Evolutionary conservation across 1,140 invertebrate genomes (phyloP).

Genomic region (Drosophila triauraria): DNA sequence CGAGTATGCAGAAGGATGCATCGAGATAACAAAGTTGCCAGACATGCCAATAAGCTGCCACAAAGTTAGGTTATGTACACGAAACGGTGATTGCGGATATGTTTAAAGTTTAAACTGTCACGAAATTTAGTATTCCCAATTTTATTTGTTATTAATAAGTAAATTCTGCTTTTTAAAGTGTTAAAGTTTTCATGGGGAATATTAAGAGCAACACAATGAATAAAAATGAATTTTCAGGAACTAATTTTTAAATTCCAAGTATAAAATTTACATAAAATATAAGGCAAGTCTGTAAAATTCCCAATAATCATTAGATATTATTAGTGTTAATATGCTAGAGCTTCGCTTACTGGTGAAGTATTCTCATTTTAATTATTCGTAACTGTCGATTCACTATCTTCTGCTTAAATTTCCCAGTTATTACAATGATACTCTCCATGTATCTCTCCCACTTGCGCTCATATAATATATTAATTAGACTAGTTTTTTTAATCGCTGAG

Average conservation of each 20-base stretch:
- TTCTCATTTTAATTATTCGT: neutral
- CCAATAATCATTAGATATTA: neutral
- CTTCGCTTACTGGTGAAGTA: no score
- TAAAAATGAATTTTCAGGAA: no score
- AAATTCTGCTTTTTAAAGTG: no score
- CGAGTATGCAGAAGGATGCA: conserved; percentile 13
- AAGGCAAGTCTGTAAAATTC: neutral
- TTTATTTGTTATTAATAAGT: no score
- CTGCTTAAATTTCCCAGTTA: neutral
- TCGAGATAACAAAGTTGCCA: neutral
- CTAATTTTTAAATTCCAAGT: neutral
- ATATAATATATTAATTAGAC: conserved; percentile 3
- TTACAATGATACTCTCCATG: neutral
- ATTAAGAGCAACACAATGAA: no score
- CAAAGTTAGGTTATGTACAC: neutral
- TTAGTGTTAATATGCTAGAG: neutral
- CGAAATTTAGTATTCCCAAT: no score
- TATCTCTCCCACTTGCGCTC: neutral
- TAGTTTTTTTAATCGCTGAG: conserved; percentile 6
- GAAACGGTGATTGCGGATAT: neutral
- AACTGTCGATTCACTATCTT: neutral
- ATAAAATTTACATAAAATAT: neutral
- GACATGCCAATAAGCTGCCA: neutral
- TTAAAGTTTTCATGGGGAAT: no score
- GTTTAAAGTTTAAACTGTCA: neutral